phyloP scores from a whole-genome alignment of 2,888 invertebrate species.

The Pyrrhia umbra region DNA sequence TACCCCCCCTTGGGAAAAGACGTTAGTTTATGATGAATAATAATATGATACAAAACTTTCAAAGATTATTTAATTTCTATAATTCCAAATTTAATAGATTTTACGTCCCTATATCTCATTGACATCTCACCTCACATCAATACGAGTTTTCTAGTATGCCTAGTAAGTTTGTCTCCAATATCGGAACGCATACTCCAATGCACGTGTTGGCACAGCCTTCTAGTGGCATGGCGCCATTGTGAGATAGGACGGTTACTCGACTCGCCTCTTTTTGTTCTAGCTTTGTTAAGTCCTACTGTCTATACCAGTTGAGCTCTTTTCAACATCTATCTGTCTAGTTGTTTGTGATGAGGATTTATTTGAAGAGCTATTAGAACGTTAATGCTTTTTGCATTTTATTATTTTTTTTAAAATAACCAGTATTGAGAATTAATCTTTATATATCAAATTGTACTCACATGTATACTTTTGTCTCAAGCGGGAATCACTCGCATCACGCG shows the following conservation, averaged over 20 bases:
- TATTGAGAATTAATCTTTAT: too few species aligned
- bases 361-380: not conserved
- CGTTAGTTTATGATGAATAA: too few species aligned
- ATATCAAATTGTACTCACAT: too few species aligned
- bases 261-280: slow-evolving; percentile 20
- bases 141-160: not conserved
- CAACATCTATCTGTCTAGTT: not conserved
- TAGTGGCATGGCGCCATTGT: slow-evolving; percentile 28
- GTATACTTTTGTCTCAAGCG: too few species aligned
- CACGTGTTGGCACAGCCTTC: slow-evolving; percentile 40
- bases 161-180: slow-evolving; percentile 33
- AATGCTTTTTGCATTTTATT: not conserved
- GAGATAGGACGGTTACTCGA: not conserved
- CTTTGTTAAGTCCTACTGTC: slow-evolving; percentile 12
- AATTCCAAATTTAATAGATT: too few species aligned
- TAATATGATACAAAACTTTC: too few species aligned
- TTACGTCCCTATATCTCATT: slow-evolving; percentile 13
- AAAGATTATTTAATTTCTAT: too few species aligned
- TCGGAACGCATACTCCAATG: slow-evolving; percentile 36
- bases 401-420: not conserved
- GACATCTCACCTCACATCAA: slow-evolving; percentile 5
- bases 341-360: slow-evolving; percentile 23
- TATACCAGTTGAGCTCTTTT: slow-evolving; percentile 3
- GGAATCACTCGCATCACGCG: too few species aligned
- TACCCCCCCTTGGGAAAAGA: too few species aligned